These are phyloP conservation scores for Gandaritis pyraliata DNA, from an alignment of 2,888 invertebrate species.

Conservation along the genomic window DNA sequence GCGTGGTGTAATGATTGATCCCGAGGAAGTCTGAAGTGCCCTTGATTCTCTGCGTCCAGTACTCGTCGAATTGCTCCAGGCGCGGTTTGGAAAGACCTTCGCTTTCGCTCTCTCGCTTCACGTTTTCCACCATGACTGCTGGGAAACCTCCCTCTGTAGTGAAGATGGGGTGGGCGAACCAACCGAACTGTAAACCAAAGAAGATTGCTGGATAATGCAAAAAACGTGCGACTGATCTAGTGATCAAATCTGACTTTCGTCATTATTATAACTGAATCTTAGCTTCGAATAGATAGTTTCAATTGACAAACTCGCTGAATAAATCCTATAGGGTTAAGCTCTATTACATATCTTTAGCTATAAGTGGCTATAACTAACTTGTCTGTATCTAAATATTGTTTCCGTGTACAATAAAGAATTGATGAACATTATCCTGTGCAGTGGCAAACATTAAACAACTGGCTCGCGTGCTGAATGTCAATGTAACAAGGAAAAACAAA, in stretches of 20 bases:
- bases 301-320: no score
- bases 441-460: no score
- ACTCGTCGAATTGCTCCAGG: constrained; percentile 73
- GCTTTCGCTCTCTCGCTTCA: constrained; percentile 68
- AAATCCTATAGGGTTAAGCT: no score
- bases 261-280: no score
- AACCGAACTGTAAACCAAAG: constrained; percentile 69
- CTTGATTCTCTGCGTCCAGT: constrained; percentile 76
- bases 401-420: no score
- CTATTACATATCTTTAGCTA: no score
- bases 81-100: constrained; percentile 74
- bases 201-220: not conserved
- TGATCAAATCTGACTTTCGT: no score
- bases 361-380: no score
- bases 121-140: constrained; percentile 73
- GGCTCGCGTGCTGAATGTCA: not conserved
- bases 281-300: no score
- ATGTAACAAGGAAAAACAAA: not conserved
- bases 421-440: no score
- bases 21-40: constrained; percentile 80
- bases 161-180: constrained; percentile 83
- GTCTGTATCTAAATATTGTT: no score
- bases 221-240: not conserved
- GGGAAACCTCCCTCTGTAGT: constrained; percentile 80
- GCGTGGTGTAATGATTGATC: constrained; percentile 81